phyloP scores from a whole-genome alignment of 2,797 vertebrate species.

The Cirrhinus mrigala region DNA sequence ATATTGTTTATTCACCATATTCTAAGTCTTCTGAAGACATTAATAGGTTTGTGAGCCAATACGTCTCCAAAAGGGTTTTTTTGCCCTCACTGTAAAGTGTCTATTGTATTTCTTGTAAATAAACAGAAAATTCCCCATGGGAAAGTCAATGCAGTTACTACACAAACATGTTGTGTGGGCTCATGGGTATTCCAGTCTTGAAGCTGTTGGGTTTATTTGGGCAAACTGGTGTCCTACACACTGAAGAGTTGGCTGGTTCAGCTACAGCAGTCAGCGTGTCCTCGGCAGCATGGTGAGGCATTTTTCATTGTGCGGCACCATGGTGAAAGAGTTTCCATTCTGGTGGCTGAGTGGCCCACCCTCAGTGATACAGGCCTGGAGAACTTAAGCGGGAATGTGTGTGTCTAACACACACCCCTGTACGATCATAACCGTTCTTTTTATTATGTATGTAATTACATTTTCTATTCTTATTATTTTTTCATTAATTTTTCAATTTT shows the following conservation, averaged over 20 bases:
- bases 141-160: background rate
- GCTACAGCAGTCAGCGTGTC: slow-evolving; percentile 1
- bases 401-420: background rate
- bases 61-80: background rate
- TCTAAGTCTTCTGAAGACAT: background rate
- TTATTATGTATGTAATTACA: no score
- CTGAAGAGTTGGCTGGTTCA: slow-evolving; percentile 5
- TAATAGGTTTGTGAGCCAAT: background rate
- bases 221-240: background rate
- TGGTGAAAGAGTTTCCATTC: slow-evolving; percentile 43
- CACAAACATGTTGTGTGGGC: background rate
- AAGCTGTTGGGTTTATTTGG: background rate
- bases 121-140: slow-evolving; percentile 18
- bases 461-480: no score
- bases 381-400: background rate
- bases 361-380: background rate
- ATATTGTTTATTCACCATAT: background rate
- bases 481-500: no score
- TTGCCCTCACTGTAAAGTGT: background rate
- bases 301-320: slow-evolving; percentile 43
- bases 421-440: background rate
- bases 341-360: background rate
- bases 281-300: slow-evolving; percentile 49
- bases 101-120: slow-evolving; percentile 5
- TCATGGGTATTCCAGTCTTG: slow-evolving; percentile 15